Evolutionary conservation across 2,888 invertebrate species (phyloP), one percentile per base, ranked within the genome.

Genomic region (Coelinius sp.): DNA sequence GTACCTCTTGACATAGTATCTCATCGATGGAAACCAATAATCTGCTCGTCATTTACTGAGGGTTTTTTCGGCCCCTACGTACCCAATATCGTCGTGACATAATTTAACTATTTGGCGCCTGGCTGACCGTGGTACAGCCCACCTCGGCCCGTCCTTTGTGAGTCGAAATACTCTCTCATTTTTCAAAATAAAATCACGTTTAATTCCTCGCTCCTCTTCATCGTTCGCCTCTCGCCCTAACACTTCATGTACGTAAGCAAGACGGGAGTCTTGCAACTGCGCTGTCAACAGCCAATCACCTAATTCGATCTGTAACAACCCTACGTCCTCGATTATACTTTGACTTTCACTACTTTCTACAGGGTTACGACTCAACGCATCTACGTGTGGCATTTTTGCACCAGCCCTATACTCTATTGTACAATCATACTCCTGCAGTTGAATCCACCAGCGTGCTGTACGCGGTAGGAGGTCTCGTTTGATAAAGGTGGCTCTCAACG

Each of bases 11-110:
- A 88, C 83, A 53, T 85, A 87, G 1, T 77, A 68, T 31, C 78
- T 76, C 85, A 88, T 85, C 5, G 84, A 83, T 65, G n/a, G n/a
- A n/a, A n/a, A n/a, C n/a, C 88, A 88, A 86, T 87, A 89, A 76
- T 86, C 89, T 14, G 79, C 76, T 49, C 81, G 78, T 2, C 76
- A 68, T 62, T 77, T 76, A 8, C 80, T 75, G 1, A 85, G 14
- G 0, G 84, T 86, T 64, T 84, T 86, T 2, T 84, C 27, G 27
- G 27, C 4, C 27, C 27, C 27, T 44, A 44, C 44, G 44, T 44
- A n/a, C 44, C 27, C 7, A n/a, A 27, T 27, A 3, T 44, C 44
- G n/a, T 44, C 44, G 5, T 44, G 14, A n/a, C 44, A 44, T 17
- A 41, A n/a, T 6, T 44, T n/a, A n/a, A 44, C 44, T 10, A 44